Base-by-base conservation (phyloP, 2,113 vertebrate genomes). In the Zosterops japonicus region DNA sequence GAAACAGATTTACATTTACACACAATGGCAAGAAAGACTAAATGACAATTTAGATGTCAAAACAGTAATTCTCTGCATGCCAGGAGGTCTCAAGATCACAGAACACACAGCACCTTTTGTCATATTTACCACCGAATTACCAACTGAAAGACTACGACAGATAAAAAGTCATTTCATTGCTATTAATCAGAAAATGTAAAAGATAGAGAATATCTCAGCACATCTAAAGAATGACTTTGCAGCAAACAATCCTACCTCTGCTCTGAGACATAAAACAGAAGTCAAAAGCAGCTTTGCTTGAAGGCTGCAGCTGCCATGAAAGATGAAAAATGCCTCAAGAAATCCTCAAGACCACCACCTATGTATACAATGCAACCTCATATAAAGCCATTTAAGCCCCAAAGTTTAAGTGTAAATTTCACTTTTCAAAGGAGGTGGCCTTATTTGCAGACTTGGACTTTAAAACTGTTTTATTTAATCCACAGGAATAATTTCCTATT, bases 31-130 rank as follows among this genome's bases (percentile, higher is more conserved):
- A 19, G 64, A 83, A 93, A 81, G 71, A 89, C 69, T 93, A 94
- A 92, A 83, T 50, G 60, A 69, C 55, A 94, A 93, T 70, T 86
- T 52, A 81, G 35, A 59, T 87, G 90, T 90, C 90, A 95, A 86
- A 96, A 87, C 56, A 87, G 42, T 87, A 83, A 81, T 93, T 94
- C 47, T 47, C 55, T 75, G 46, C 18, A 74, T 47, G 49, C 24
- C 63, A 22, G 25, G 24, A 87, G 70, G 42, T 57, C 50, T 91
- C 63, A 69, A 55, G 81, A 91, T 94, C 91, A 97, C 57, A 85
- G 65, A 89, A 31, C 39, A 65, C 18, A 44, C 14, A 79, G 41
- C 83, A 83, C 16, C 57, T 90, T 72, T 83, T 13, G 6, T 85
- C 13, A 0, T 72, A 74, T 87, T 82, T 89, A 85, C 61, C n/a